Base-by-base conservation (phyloP, 2,888 invertebrate genomes). In the Phaonia tiefii region DNA sequence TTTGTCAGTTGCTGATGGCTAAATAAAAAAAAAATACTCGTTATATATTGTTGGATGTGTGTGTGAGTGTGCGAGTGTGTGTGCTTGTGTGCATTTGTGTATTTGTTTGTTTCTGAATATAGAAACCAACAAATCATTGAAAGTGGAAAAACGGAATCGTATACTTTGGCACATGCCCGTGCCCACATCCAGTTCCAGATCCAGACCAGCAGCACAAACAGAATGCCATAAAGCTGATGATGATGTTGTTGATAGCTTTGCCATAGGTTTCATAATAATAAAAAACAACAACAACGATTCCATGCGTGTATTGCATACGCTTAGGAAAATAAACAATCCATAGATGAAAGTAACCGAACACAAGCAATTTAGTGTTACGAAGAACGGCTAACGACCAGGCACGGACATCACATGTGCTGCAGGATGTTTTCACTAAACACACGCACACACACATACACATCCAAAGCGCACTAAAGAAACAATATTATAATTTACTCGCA, bases 91-190 rank as follows among this genome's bases (percentile, higher is more conserved):
- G 4, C n/a, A 20, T 51, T 4, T 20, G 51, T 51, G 20, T 11
- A 51, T 1, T 20, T 22, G 20, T 20, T 20, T 60, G 60, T 37
- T 56, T 60, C n/a, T n/a, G n/a, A 37, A 60, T 37, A 51, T 39
- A 65, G 20, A 49, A 79, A 75, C 25, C 46, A 37, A 73, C 72
- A 73, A 75, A 80, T 75, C 67, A 75, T 75, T 75, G 54, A 58
- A 56, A 75, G 22, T 60, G 15, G 20, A 44, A 42, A 49, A 13
- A 69, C 26, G 63, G 7, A 65, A 11, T 31, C 17, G 67, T 2
- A 44, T 4, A 13, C 26, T 63, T 2, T 70, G 3, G 58, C 11
- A 37, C 7, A 56, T 4, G 15, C 17, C 60, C 15, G 20, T n/a
- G 37, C 20, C 20, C 25, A 26, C 66, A 42, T 42, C 39, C 70